Evolutionary conservation across 2,797 vertebrate species (phyloP).

Genomic region (Sebastes hubbsi): DNA sequence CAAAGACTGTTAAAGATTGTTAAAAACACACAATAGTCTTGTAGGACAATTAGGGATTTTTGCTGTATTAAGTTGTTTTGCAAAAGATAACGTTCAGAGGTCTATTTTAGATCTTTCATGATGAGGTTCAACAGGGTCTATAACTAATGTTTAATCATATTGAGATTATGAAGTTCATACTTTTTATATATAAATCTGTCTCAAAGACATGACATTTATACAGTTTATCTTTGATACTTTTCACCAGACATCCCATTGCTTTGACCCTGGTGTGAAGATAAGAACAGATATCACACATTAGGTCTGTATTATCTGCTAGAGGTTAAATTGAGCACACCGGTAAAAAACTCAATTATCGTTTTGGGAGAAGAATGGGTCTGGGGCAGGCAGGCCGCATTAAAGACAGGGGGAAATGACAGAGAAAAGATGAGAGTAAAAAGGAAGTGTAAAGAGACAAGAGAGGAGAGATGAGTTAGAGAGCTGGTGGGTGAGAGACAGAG

Average conservation of each 20-base stretch:
- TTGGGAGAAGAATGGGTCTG: neutral
- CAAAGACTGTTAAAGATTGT: neutral
- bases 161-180: neutral
- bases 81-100: neutral
- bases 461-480: neutral
- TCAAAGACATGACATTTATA: neutral
- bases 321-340: constrained; percentile 11
- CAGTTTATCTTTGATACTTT: constrained; percentile 4
- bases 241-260: neutral
- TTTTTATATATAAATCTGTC: neutral
- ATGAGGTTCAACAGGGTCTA: neutral
- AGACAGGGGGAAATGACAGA: neutral
- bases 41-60: neutral
- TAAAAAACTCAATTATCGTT: constrained; percentile 33
- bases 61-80: neutral
- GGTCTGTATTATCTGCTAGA: constrained; percentile 3
- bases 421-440: neutral
- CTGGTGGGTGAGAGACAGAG: neutral
- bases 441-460: neutral
- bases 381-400: neutral
- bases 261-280: constrained; percentile 14
- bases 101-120: neutral
- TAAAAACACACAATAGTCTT: neutral
- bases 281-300: constrained; percentile 12
- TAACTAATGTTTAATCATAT: neutral